Evolutionary conservation across 1,140 invertebrate genomes (phyloP).

Genomic region (Macrostomum lignano): DNA sequence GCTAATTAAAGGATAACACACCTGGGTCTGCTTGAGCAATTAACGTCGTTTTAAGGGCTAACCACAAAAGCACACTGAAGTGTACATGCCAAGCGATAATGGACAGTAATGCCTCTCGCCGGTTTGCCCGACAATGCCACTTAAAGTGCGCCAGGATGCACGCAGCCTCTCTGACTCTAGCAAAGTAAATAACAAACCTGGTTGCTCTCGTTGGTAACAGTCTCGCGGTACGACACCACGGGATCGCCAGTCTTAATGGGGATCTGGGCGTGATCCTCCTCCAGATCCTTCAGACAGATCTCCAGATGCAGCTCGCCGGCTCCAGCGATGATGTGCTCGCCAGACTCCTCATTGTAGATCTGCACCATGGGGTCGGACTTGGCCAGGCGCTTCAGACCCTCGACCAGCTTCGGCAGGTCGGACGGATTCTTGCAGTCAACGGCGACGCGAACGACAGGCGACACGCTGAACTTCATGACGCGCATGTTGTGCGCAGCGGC

Average conservation of each 20-base stretch:
- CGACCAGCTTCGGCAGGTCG: conserved; percentile 89
- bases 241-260: conserved; percentile 95
- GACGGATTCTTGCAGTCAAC: conserved; percentile 96
- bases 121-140: no score
- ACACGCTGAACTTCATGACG: conserved; percentile 60
- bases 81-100: no score
- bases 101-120: no score
- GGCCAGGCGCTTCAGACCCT: conserved; percentile 80
- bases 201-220: conserved; percentile 43
- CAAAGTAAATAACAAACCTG: no score
- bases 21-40: no score
- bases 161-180: no score
- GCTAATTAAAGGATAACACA: no score
- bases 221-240: conserved; percentile 93
- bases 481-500: conserved; percentile 96
- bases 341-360: conserved; percentile 73
- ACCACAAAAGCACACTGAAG: no score
- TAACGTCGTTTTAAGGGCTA: no score
- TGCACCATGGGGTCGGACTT: conserved; percentile 98
- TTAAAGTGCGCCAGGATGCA: no score
- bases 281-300: conserved; percentile 96
- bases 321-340: conserved; percentile 95
- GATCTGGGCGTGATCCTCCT: conserved; percentile 97
- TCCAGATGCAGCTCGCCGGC: conserved; percentile 97
- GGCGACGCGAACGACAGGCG: conserved; percentile 90